These are phyloP conservation scores for Acanthurus leucopareius DNA, from an alignment of 2,797 vertebrate genomes.

Conservation along the genomic window DNA sequence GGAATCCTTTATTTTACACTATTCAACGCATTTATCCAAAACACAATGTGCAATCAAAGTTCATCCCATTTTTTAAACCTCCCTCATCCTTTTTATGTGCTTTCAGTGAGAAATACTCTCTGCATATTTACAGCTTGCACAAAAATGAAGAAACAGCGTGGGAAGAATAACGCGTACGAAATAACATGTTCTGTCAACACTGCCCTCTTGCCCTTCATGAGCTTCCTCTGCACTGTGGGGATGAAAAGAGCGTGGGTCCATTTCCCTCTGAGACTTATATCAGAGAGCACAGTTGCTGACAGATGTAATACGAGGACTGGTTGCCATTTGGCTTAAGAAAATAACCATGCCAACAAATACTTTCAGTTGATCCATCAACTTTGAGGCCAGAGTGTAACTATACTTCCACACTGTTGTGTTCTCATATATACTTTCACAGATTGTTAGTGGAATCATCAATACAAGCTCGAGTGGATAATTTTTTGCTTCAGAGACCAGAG, in stretches of 20 bases:
- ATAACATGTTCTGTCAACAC: slow-evolving; percentile 49
- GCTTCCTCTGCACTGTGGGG: slow-evolving; percentile 47
- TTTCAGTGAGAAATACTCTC: not conserved
- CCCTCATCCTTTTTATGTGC: not conserved
- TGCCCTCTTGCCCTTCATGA: slow-evolving; percentile 49
- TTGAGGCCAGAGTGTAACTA: slow-evolving; percentile 50
- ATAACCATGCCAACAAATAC: slow-evolving; percentile 79
- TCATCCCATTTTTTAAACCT: not conserved
- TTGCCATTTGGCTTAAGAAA: slow-evolving; percentile 75
- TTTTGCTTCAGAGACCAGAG: slow-evolving; percentile 35
- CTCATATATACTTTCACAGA: slow-evolving; percentile 46
- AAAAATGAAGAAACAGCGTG: not conserved
- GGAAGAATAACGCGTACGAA: slow-evolving; percentile 44
- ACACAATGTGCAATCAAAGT: too few relatives aligned
- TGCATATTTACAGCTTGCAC: slow-evolving; percentile 1
- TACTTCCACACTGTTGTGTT: slow-evolving; percentile 34
- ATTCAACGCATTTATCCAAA: too few relatives aligned
- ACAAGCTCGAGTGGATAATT: slow-evolving; percentile 49
- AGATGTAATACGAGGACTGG: slow-evolving; percentile 64
- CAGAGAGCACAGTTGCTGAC: slow-evolving; percentile 71
- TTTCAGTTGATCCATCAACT: slow-evolving; percentile 82
- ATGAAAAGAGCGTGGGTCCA: slow-evolving; percentile 59
- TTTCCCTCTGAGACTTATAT: slow-evolving; percentile 58
- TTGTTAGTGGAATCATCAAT: slow-evolving; percentile 71
- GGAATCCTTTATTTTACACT: too few relatives aligned